These are phyloP conservation scores for Chelonus formosanus DNA, from an alignment of 2,888 invertebrate species.

Conservation along the genomic window DNA sequence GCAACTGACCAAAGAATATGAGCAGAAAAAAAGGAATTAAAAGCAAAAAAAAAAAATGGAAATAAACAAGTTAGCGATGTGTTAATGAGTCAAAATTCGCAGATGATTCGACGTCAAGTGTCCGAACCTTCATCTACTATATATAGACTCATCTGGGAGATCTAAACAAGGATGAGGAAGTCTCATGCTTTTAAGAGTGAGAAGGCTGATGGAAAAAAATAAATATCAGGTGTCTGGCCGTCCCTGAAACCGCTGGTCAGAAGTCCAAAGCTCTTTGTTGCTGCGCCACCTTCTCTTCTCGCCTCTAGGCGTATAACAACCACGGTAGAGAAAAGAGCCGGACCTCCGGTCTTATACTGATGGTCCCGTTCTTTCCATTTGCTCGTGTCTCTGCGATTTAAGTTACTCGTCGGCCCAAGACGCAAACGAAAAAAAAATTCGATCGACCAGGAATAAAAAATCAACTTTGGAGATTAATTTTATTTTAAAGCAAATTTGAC, in stretches of 20 bases:
- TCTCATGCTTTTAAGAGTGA: not conserved
- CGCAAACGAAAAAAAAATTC: constrained; percentile 19
- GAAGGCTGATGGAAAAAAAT: constrained; percentile 11
- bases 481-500: constrained; percentile 62
- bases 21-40: constrained; percentile 12
- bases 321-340: constrained; percentile 35
- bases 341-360: constrained; percentile 45
- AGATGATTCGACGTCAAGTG: constrained; percentile 9
- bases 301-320: constrained; percentile 52
- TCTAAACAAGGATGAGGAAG: not conserved
- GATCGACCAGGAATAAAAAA: constrained; percentile 24
- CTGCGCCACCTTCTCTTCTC: constrained; percentile 62
- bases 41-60: constrained; percentile 13
- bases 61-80: constrained; percentile 30
- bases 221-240: constrained; percentile 41
- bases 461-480: constrained; percentile 55
- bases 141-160: not conserved
- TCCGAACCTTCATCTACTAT: not conserved
- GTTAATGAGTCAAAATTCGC: constrained; percentile 23
- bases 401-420: constrained; percentile 8
- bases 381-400: constrained; percentile 49
- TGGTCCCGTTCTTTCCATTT: constrained; percentile 54
- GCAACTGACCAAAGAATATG: too few species aligned
- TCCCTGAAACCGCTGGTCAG: constrained; percentile 55
- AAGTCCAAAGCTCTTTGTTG: constrained; percentile 61